Evolutionary conservation across 2,797 vertebrate species (phyloP).

Genomic region (Sparus aurata): DNA sequence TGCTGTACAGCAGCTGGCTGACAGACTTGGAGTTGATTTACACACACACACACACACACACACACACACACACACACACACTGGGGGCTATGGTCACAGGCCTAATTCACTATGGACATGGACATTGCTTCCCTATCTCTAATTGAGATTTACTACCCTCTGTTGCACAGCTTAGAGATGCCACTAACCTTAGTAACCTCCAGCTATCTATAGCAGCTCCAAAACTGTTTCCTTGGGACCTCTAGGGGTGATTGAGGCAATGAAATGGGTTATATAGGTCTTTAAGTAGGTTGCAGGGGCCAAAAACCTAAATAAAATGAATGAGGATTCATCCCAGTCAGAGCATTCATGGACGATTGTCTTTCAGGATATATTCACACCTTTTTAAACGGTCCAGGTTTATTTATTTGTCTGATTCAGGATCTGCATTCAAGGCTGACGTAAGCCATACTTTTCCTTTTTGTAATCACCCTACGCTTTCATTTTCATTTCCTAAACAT

Average conservation of each 20-base stretch:
- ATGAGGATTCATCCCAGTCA: background rate
- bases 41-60: no score
- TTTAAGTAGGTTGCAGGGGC: background rate
- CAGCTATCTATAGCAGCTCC: background rate
- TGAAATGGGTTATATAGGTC: background rate
- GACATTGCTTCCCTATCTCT: slow-evolving; percentile 39
- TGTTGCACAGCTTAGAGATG: slow-evolving; percentile 25
- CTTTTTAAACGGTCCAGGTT: background rate
- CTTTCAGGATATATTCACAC: background rate
- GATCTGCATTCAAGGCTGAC: background rate
- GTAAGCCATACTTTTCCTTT: background rate
- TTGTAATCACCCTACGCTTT: slow-evolving; percentile 20
- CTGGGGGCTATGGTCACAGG: slow-evolving; percentile 36
- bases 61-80: no score
- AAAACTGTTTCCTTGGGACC: slow-evolving; percentile 12
- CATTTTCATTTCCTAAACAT: slow-evolving; percentile 47
- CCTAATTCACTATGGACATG: slow-evolving; percentile 44
- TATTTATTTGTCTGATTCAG: background rate
- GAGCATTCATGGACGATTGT: background rate
- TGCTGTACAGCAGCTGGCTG: slow-evolving; percentile 57
- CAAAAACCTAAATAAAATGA: slow-evolving; percentile 8
- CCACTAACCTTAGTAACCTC: slow-evolving; percentile 21
- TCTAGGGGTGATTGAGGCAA: background rate
- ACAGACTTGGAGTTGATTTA: slow-evolving; percentile 30
- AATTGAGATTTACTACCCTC: slow-evolving; percentile 64